Conservation (phyloP, 2,888 invertebrate species). For the Neoaliturus tenellus region DNA sequence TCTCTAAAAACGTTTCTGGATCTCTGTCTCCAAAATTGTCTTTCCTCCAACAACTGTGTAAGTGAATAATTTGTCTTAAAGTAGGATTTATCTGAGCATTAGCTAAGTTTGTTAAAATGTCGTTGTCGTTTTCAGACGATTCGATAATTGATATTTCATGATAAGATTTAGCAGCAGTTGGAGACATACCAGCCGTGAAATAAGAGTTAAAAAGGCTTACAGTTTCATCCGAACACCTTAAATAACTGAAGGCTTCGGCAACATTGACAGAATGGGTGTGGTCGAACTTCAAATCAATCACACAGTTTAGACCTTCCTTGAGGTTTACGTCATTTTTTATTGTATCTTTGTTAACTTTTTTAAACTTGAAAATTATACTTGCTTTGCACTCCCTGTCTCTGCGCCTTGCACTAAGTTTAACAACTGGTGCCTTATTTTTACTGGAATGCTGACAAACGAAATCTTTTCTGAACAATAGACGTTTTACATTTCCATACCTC, state of each 20-base stretch:
- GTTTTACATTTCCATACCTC: conserved; percentile 40
- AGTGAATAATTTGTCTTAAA: conserved; percentile 43
- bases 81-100: conserved; percentile 44
- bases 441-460: conserved; percentile 34
- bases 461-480: conserved; percentile 34
- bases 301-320: conserved; percentile 43
- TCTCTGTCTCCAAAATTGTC: conserved; percentile 14
- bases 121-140: conserved; percentile 39
- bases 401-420: conserved; percentile 31
- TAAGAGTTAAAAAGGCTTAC: conserved; percentile 36
- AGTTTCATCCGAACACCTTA: conserved; percentile 27
- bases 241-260: conserved; percentile 29
- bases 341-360: conserved; percentile 44
- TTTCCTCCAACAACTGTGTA: conserved; percentile 36
- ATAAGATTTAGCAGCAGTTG: conserved; percentile 32
- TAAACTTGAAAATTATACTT: conserved; percentile 44
- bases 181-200: conserved; percentile 24
- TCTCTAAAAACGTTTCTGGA: conserved; percentile 18
- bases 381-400: conserved; percentile 41
- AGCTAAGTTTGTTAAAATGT: conserved; percentile 44
- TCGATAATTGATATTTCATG: conserved; percentile 24
- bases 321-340: conserved; percentile 40
- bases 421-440: conserved; percentile 37
- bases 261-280: conserved; percentile 43
- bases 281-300: background rate